These are phyloP conservation scores for Lasioglossum vierecki DNA, from an alignment of 2,888 invertebrate genomes.

Conservation along the genomic window DNA sequence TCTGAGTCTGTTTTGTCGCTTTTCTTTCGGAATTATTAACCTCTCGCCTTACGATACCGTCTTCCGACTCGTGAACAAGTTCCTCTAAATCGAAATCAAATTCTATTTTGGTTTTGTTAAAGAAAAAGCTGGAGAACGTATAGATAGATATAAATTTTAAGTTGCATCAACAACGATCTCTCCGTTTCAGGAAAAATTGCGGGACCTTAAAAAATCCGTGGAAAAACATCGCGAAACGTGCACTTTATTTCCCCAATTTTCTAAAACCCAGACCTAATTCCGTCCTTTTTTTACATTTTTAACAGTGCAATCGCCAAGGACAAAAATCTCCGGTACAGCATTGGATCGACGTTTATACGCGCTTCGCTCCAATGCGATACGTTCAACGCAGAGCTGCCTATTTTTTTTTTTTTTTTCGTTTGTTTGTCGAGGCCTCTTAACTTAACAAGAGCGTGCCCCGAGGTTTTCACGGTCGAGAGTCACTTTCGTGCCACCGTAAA, in stretches of 20 bases:
- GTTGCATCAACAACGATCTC: too few relatives aligned
- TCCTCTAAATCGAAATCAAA: too few relatives aligned
- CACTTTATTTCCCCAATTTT: background rate
- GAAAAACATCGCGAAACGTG: background rate
- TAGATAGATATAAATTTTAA: too few relatives aligned
- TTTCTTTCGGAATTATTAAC: too few relatives aligned
- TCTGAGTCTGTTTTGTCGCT: too few relatives aligned
- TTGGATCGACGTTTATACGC: background rate
- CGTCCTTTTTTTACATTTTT: background rate
- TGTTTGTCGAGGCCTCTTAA: background rate
- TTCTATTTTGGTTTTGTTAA: too few relatives aligned
- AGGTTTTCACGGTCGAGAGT: conserved; percentile 40
- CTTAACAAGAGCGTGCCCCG: background rate
- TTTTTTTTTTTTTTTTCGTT: background rate
- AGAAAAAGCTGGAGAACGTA: too few relatives aligned
- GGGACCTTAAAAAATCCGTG: background rate
- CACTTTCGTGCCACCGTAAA: conserved; percentile 22
- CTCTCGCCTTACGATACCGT: too few relatives aligned
- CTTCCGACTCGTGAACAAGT: too few relatives aligned
- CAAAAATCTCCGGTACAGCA: background rate
- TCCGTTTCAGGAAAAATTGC: background rate
- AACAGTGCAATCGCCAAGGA: background rate
- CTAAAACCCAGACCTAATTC: background rate
- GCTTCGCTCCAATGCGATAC: background rate
- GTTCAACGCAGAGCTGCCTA: background rate